Evolutionary conservation across 2,113 vertebrate genomes (phyloP), one percentile per base, ranked within the genome.

Genomic region (Epinephelus moara): DNA sequence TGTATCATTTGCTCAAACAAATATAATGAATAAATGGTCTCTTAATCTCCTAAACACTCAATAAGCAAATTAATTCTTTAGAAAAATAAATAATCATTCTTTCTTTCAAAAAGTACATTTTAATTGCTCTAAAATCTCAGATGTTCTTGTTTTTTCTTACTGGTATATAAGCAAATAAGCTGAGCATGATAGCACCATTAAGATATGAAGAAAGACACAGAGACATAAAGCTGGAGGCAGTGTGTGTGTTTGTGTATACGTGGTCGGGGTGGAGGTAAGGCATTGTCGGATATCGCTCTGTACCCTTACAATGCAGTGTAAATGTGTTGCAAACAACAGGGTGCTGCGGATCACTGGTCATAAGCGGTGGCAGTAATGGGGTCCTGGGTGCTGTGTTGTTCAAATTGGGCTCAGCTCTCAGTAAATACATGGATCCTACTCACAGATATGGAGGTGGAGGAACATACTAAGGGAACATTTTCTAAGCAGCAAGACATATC

Each of bases 311-410:
- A 56, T 79, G 62, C 37, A 49, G 70, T 13, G 52, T 80, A 75
- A 85, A 80, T 80, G 64, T 56, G 75, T 61, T 69, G 82, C 50
- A 66, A 70, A 77, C 80, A 69, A 72, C 30, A 50, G 74, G 45
- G 68, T n/a, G 67, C 57, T 9, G 69, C 25, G 69, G 81, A 67
- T 83, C 74, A 78, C 27, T 60, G 81, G 81, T 73, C 74, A 66
- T 67, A 52, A n/a, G 74, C 56, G 1, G 33, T 6, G 0, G 66
- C 61, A 25, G 68, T 78, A 78, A 84, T 78, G 55, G 67, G 60
- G 69, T 78, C 61, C 14, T 13, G 52, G 66, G 30, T 59, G 40
- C 40, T 27, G 27, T 25, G 40, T 27, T 33, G 40, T 73, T 73
- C 18, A 67, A 61, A 19, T 52, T 45, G 52, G 49, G n/a, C 30